These are phyloP conservation scores for Malacoctenus gilli DNA, from an alignment of 2,797 vertebrate species.

Conservation along the genomic window DNA sequence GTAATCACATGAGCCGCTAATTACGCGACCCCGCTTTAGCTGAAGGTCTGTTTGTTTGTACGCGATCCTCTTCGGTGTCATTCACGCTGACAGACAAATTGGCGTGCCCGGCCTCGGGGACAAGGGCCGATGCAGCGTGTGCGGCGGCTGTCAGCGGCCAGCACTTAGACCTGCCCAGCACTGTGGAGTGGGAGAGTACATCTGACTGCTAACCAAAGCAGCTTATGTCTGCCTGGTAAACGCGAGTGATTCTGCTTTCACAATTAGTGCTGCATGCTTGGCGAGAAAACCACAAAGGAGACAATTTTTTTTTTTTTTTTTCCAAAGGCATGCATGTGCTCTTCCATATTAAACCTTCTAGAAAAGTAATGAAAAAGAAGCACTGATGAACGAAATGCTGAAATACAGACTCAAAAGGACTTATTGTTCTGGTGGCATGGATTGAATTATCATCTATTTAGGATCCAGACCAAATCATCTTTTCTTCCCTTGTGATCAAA, in stretches of 20 bases:
- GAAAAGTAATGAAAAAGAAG: too few relatives aligned
- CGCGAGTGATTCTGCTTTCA: constrained; percentile 27
- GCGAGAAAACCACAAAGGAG: too few relatives aligned
- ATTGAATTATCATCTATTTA: neutral
- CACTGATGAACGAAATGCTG: too few relatives aligned
- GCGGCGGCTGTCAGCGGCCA: constrained; percentile 45
- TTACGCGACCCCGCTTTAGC: constrained; percentile 7
- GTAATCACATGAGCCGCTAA: constrained; percentile 15
- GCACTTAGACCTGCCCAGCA: constrained; percentile 34
- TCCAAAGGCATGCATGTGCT: too few relatives aligned
- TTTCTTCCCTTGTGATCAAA: constrained; percentile 8
- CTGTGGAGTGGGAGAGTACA: constrained; percentile 21
- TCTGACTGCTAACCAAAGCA: constrained; percentile 42
- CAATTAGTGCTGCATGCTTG: neutral
- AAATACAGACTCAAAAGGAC: too few relatives aligned
- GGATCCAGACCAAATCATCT: constrained; percentile 1
- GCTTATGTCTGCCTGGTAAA: constrained; percentile 29
- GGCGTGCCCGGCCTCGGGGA: constrained; percentile 21
- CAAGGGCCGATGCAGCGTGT: constrained; percentile 34
- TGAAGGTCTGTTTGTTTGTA: constrained; percentile 15
- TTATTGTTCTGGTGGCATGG: too few relatives aligned
- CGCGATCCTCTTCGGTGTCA: constrained; percentile 19
- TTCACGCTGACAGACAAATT: constrained; percentile 33
- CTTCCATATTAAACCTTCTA: too few relatives aligned
- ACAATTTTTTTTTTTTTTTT: too few relatives aligned